Evolutionary conservation across 1,140 invertebrate genomes (phyloP), one percentile per base, ranked within the genome.

Genomic region (Papilio glaucus): DNA sequence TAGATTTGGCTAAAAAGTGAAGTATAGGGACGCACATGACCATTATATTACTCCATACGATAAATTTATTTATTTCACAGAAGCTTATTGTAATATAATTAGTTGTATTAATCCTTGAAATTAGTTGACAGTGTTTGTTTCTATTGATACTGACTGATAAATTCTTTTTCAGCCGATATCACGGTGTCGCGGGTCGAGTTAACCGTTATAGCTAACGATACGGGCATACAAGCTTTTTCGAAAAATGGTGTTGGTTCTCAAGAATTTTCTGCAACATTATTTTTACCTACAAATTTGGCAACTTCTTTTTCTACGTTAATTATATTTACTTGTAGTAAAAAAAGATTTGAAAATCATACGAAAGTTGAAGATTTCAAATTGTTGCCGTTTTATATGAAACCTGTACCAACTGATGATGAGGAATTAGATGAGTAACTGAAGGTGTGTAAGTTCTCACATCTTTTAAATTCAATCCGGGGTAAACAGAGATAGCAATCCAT

Each of bases 201-300:
- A 68, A 26, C 38, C 9, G 18, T 68, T 15, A 41, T 68, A n/a
- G 12, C 10, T n/a, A 68, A 68, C 13, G 41, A 68, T 45, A 68
- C 65, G 15, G 24, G 39, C 3, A n/a, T 39, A 26, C 65, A 68
- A 45, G 65, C 65, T 18, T 68, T 42, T 12, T 68, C 65, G 5
- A 45, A 45, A 24, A 42, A 45, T 8, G 65, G 65, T 13, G 41
- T 68, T 13, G 65, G 65, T 68, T 45, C n/a, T 15, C 41, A 29
- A 13, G 65, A 68, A 68, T 68, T 68, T 45, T 24, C 38, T 13
- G 65, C 39, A 18, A 68, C 24, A 8, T 45, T 68, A 45, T 68
- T 68, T 45, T 45, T 68, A 45, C 65, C 65, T 2, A 68, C 65
- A 24, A 68, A 68, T 68, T 24, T 68, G 41, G 65, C 65, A 21